Evolutionary conservation across 2,113 vertebrate species (phyloP), one percentile per base, ranked within the genome.

Genomic region (Nothoprocta pentlandii): DNA sequence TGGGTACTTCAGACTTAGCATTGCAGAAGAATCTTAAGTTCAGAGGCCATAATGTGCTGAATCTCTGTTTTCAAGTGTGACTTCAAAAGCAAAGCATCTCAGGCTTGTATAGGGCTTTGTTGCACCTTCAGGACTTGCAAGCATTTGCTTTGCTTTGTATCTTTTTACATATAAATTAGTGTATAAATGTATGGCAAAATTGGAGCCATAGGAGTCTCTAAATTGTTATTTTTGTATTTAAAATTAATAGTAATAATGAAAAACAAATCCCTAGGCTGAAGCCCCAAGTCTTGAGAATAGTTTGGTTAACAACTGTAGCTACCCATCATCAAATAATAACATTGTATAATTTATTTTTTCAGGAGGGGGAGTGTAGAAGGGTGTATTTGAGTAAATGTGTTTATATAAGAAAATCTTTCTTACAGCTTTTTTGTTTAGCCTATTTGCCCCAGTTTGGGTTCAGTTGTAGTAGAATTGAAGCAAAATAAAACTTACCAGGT

Each of bases 1-100:
- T 14, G 44, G n/a, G 6, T 49, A 7, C 41, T 41, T 22, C 49
- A 20, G 28, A 20, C n/a, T 16, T 22, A 34, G 51, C 12, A 9
- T 4, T 12, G 32, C 6, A 14, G 44, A 49, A 42, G 26, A 23
- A 34, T 4, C 44, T 25, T 7, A 1, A 54, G n/a, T 13, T 25
- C 20, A 7, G 30, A 32, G 16, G 46, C 23, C 0, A 5, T 6
- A 3, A 6, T 39, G 12, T 26, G 36, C 23, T 34, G 25, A 9
- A 2, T 15, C 2, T 25, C 25, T 32, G 54, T 32, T 44, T 19
- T 3, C 10, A 2, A 1, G 25, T 36, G 16, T 26, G 47, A 56
- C 34, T 12, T 12, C 26, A 3, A 1, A 44, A 1, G 3, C 20
- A 23, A 12, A 16, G 10, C 7, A 0, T 30, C 5, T 30, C 10